phyloP scores from a whole-genome alignment of 2,797 vertebrate genomes.

The Pogonophryne albipinna region DNA sequence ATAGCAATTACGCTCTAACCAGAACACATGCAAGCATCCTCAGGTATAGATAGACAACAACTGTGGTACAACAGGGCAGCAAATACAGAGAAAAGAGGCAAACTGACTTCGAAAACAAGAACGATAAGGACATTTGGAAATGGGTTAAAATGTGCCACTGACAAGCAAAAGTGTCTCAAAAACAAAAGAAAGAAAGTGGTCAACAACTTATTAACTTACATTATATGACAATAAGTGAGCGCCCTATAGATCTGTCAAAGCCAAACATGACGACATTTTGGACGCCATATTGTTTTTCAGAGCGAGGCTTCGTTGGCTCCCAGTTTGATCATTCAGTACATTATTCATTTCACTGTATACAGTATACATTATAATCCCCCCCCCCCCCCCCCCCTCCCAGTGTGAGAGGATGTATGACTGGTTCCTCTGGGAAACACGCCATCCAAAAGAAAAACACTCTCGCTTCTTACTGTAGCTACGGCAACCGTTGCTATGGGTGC shows the following conservation, averaged over 20 bases:
- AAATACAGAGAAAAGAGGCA: background rate
- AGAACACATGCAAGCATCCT: conserved; percentile 47
- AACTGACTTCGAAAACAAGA: background rate
- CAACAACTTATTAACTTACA: conserved; percentile 13
- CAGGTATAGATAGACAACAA: conserved; percentile 14
- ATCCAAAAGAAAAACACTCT: conserved; percentile 30
- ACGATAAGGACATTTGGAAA: background rate
- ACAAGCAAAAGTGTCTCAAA: conserved; percentile 17
- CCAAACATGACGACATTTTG: too few species aligned
- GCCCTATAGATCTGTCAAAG: too few species aligned
- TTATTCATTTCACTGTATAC: conserved; percentile 13
- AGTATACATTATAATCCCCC: conserved; percentile 9
- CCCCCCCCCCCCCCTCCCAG: conserved; percentile 38
- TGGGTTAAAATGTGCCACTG: conserved; percentile 1
- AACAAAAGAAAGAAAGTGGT: conserved; percentile 20
- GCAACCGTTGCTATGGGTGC: conserved; percentile 67
- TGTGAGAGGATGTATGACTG: conserved; percentile 26
- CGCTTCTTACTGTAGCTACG: conserved; percentile 59
- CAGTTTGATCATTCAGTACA: too few species aligned
- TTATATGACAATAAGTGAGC: too few species aligned
- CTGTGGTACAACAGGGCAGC: conserved; percentile 8
- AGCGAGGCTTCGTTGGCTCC: too few species aligned
- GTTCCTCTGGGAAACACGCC: conserved; percentile 54
- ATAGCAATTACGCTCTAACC: too few species aligned
- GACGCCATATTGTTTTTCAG: too few species aligned